Conservation (phyloP, 1,140 invertebrate species). For the Cotesia typhae region DNA sequence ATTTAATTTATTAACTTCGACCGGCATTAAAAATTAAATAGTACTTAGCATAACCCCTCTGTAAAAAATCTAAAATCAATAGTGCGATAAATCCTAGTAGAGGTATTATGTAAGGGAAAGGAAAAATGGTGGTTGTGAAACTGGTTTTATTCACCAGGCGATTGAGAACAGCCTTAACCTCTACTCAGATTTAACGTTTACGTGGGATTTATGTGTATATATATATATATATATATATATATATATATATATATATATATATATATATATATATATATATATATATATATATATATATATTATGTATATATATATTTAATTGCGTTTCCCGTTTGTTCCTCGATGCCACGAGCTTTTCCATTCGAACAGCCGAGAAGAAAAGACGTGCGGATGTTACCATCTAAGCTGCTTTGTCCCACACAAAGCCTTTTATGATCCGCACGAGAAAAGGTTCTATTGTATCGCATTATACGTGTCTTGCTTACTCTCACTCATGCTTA, state of each 20-base stretch:
- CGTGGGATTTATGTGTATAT: neutral
- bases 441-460: slow-evolving; percentile 14
- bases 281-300: slow-evolving; percentile 4
- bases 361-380: slow-evolving; percentile 15
- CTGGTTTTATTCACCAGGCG: neutral
- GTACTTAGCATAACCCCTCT: too few relatives aligned
- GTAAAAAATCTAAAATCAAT: too few relatives aligned
- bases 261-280: neutral
- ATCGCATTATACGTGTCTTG: neutral
- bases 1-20: too few relatives aligned
- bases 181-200: neutral
- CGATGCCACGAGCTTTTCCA: slow-evolving; percentile 11
- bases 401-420: slow-evolving; percentile 3
- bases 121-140: neutral
- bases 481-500: too few relatives aligned
- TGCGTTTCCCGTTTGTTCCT: slow-evolving; percentile 12
- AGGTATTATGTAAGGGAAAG: too few relatives aligned
- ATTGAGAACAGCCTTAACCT: neutral
- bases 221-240: slow-evolving; percentile 4
- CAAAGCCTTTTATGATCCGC: neutral
- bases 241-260: neutral
- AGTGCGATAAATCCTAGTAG: too few relatives aligned
- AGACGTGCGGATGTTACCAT: slow-evolving; percentile 7
- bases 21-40: too few relatives aligned
- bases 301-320: slow-evolving; percentile 8